Evolutionary conservation across 2,113 vertebrate genomes (phyloP), one percentile per base, ranked within the genome.

Genomic region (Oreochromis aureus): DNA sequence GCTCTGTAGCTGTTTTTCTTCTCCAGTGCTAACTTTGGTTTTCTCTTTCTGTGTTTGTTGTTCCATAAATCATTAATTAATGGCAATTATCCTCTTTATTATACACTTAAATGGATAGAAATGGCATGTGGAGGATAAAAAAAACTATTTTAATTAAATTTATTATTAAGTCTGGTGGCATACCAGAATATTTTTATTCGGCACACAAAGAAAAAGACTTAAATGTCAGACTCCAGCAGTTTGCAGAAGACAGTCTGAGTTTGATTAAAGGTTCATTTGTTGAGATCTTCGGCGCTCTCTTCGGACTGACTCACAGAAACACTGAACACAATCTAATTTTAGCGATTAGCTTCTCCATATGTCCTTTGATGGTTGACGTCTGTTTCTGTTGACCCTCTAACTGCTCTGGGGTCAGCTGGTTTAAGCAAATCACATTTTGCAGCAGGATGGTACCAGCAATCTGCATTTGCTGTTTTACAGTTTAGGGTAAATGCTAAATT

Each of bases 291-390:
- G 30, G 6, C 69, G 61, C n/a, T 90, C 24, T 66, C 41, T 22
- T 80, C 5, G 82, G 59, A 32, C 84, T 88, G 53, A 83, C 87
- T 82, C 73, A 90, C 89, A 90, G 78, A 71, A 85, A 83, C 80
- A 80, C 80, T 36, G 61, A 86, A 44, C 84, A 55, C 79, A 51
- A 79, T 89, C 80, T 84, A 71, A 91, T 93, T 91, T 87, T 58
- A 61, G 18, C 12, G 18, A 3, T 88, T 84, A 55, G 79, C 61
- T 39, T 84, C 84, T 34, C 39, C 51, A 24, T 58, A 15, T 48
- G 5, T 53, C 10, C 63, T 82, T 54, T 84, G 54, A 27, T 22
- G 81, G 76, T 22, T 27, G 54, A 44, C 41, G 22, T 90, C 87
- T 89, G 89, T 80, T 90, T 36, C 27, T 5, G 30, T n/a, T 78